Percentiles rank a stretch among this genome's conserved stretches.
Conservation (phyloP, 1,140 invertebrate genomes). For the Eriosoma lanigerum region DNA sequence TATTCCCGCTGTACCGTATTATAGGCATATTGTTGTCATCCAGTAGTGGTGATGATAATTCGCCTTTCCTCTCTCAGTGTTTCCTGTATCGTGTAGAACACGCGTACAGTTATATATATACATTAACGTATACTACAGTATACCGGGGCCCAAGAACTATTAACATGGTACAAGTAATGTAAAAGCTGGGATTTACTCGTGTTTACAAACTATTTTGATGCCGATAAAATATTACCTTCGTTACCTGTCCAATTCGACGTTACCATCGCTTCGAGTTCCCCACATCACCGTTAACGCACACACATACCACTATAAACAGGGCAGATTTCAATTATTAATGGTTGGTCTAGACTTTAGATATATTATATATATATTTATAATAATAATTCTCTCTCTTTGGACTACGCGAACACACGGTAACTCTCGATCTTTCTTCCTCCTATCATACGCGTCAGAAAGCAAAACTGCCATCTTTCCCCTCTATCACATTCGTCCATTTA, state of each 20-base stretch:
- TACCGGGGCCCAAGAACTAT: no score
- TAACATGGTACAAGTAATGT: not conserved
- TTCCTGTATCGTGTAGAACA: not conserved
- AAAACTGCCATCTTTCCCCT: not conserved
- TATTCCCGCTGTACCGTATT: not conserved
- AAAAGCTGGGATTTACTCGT: not conserved
- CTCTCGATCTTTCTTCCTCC: not conserved
- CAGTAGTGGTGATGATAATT: not conserved
- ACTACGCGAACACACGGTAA: not conserved
- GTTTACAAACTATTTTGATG: constrained; percentile 15
- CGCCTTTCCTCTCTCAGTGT: not conserved
- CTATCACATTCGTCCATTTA: not conserved
- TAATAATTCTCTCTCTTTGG: not conserved
- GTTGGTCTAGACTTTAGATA: constrained; percentile 9
- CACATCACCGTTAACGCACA: not conserved
- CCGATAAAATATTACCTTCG: constrained; percentile 39
- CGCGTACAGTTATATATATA: no score
- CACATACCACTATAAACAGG: no score
- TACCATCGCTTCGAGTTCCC: not conserved
- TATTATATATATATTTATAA: constrained; percentile 17
- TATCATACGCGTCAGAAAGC: not conserved
- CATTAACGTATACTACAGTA: no score
- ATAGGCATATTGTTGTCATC: not conserved
- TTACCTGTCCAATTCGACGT: not conserved
- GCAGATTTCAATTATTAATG: not conserved